These are phyloP conservation scores for Pemphigus obesinymphae DNA, from an alignment of 1,140 invertebrate genomes.

Conservation along the genomic window DNA sequence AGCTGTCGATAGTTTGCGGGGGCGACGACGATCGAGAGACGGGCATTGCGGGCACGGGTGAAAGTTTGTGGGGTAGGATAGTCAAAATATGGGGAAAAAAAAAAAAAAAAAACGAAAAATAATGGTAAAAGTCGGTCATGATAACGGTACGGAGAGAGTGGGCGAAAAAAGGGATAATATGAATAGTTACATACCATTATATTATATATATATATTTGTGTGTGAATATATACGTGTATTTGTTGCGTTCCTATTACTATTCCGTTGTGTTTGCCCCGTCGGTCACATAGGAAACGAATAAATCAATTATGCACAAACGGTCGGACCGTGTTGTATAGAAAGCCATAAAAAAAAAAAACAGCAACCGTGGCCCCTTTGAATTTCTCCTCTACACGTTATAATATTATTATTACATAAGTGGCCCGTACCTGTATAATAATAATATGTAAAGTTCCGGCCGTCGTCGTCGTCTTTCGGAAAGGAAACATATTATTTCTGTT, in stretches of 20 bases:
- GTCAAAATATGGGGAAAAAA: background rate
- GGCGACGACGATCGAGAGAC: background rate
- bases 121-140: too few species aligned
- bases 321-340: background rate
- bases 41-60: background rate
- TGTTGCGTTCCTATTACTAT: conserved; percentile 21
- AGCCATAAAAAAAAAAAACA: conserved; percentile 4
- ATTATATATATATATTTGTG: background rate
- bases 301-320: conserved; percentile 34
- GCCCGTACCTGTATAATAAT: too few species aligned
- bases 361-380: background rate
- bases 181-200: background rate
- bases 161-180: conserved; percentile 18
- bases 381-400: too few species aligned
- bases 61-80: background rate
- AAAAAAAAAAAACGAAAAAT: background rate
- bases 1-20: background rate
- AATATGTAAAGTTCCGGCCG: background rate
- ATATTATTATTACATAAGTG: background rate
- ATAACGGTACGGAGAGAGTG: background rate
- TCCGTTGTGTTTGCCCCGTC: background rate
- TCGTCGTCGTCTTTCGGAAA: too few species aligned
- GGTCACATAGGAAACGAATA: conserved; percentile 21
- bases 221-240: background rate
- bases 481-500: too few species aligned